Conservation (phyloP, 1,140 invertebrate genomes). For the Macrocentrus cingulum region DNA sequence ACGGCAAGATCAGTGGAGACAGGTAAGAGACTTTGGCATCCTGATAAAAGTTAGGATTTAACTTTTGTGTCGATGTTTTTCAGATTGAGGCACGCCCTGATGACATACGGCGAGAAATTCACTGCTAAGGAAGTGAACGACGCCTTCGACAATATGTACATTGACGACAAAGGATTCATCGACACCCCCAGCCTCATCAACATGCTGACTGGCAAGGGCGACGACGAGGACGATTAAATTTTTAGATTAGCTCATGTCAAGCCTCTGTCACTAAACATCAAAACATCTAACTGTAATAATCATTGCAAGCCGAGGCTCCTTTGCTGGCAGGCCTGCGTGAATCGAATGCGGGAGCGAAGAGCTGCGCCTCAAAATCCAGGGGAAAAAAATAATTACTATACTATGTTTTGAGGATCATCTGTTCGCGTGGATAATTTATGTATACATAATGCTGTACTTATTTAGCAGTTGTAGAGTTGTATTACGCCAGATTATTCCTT, state of each 20-base stretch:
- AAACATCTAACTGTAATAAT: constrained; percentile 20
- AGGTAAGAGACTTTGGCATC: constrained; percentile 54
- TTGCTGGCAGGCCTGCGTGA: constrained; percentile 27
- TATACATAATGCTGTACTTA: constrained; percentile 22
- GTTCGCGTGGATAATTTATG: constrained; percentile 22
- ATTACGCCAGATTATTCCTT: constrained; percentile 20
- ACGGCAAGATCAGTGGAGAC: constrained; percentile 85
- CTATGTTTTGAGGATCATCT: neutral
- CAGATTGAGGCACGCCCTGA: constrained; percentile 89
- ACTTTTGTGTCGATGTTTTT: no score
- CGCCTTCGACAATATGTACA: constrained; percentile 92
- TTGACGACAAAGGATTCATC: constrained; percentile 90
- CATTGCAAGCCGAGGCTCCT: constrained; percentile 29
- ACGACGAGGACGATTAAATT: constrained; percentile 69
- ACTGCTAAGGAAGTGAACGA: constrained; percentile 89
- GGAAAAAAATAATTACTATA: neutral
- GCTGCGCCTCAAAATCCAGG: constrained; percentile 1
- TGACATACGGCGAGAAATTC: constrained; percentile 98
- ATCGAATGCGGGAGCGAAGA: constrained; percentile 11
- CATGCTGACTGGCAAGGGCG: constrained; percentile 81
- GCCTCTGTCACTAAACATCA: constrained; percentile 7
- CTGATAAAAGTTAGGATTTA: no score
- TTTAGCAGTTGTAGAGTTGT: constrained; percentile 27
- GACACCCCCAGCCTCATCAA: constrained; percentile 86
- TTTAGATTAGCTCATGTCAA: constrained; percentile 5